A percentile compares a stretch with the other conserved stretches of the same genome.
Conservation (phyloP, 2,888 invertebrate genomes). For the Caenorhabditis sp. region DNA sequence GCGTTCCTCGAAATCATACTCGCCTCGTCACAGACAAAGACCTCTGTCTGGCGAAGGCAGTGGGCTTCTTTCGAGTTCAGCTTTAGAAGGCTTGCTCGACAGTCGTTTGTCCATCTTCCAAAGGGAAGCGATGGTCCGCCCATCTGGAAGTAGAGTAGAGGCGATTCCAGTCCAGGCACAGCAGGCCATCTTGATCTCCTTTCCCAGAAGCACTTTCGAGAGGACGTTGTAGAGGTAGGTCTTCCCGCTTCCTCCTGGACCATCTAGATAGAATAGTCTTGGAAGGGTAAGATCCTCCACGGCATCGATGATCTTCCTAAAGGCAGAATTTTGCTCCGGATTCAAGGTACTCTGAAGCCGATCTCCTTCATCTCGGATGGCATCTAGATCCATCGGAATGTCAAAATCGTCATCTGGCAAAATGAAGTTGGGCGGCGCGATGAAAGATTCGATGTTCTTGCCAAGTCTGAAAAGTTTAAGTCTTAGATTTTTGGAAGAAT, state of each 20-base stretch:
- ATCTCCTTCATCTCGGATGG: constrained; percentile 14
- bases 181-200: background rate
- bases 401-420: background rate
- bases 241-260: constrained; percentile 84
- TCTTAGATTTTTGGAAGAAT: background rate
- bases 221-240: constrained; percentile 84
- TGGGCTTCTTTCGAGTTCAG: constrained; percentile 27
- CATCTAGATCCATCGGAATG: background rate
- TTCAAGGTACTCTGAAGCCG: constrained; percentile 42
- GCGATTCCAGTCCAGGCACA: constrained; percentile 85
- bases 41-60: constrained; percentile 14
- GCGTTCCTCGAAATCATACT: constrained; percentile 62
- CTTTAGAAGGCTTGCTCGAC: background rate
- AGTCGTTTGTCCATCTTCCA: constrained; percentile 68
- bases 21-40: constrained; percentile 63
- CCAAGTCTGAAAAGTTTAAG: constrained; percentile 23
- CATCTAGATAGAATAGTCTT: constrained; percentile 81
- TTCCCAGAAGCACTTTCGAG: constrained; percentile 81
- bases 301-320: constrained; percentile 12
- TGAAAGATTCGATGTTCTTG: constrained; percentile 9
- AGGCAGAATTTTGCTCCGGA: constrained; percentile 35
- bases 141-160: constrained; percentile 84
- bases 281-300: constrained; percentile 23
- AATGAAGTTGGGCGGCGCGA: background rate
- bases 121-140: constrained; percentile 84